phyloP scores from a whole-genome alignment of 2,888 invertebrate species.

The Aporophyla lueneburgensis region DNA sequence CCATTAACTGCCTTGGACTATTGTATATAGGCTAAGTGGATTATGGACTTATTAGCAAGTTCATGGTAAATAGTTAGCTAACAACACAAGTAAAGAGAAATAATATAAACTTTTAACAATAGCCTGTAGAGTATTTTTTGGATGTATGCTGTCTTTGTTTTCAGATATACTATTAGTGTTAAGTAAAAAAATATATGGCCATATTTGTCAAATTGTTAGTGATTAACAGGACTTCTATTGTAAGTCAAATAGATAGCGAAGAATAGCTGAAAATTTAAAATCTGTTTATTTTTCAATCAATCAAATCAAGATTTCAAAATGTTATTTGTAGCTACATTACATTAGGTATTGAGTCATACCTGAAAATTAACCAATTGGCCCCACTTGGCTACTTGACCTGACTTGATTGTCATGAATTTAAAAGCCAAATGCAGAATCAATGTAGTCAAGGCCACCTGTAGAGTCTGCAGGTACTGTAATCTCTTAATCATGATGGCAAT shows the following conservation, averaged over 20 bases:
- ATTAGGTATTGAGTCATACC: slow-evolving; percentile 28
- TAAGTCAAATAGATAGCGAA: neutral
- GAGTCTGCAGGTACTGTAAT: neutral
- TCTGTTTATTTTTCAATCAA: neutral
- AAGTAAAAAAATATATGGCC: neutral
- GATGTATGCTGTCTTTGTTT: slow-evolving; percentile 8
- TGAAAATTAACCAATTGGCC: slow-evolving; percentile 38
- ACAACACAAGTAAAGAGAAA: slow-evolving; percentile 8
- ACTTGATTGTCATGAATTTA: slow-evolving; percentile 34
- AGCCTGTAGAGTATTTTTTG: neutral
- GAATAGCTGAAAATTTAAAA: neutral
- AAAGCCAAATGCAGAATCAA: slow-evolving; percentile 11
- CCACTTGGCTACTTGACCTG: slow-evolving; percentile 43
- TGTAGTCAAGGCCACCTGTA: slow-evolving; percentile 12
- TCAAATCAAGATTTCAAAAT: neutral
- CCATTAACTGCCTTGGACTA: slow-evolving; percentile 6
- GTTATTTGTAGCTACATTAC: neutral
- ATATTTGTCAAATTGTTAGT: neutral
- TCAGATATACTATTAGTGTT: neutral
- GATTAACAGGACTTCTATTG: neutral
- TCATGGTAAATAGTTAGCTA: slow-evolving; percentile 13
- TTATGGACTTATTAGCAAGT: slow-evolving; percentile 24
- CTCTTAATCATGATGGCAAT: slow-evolving; percentile 1
- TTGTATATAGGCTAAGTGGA: slow-evolving; percentile 10
- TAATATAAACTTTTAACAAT: neutral